These are phyloP conservation scores for Pandemis heparana DNA, from an alignment of 2,888 invertebrate species.

Conservation along the genomic window DNA sequence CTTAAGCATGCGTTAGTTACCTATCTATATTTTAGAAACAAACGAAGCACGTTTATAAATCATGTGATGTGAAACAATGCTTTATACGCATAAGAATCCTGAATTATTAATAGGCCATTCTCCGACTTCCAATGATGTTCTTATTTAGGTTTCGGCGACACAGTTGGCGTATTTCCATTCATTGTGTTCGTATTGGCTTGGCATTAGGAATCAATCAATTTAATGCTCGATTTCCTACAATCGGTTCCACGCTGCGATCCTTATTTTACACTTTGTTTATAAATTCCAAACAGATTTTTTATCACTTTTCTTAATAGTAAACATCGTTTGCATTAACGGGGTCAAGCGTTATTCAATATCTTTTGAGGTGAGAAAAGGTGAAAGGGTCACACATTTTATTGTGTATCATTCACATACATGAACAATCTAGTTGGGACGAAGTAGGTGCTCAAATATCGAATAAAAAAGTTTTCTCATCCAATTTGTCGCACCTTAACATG, in stretches of 20 bases:
- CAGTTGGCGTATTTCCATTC: conserved; percentile 45
- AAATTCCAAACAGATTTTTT: conserved; percentile 24
- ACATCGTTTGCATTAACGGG: conserved; percentile 15
- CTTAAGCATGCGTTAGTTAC: conserved; percentile 1
- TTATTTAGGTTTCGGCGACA: conserved; percentile 42
- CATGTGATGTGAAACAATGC: conserved; percentile 36
- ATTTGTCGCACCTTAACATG: conserved; percentile 77
- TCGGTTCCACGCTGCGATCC: conserved; percentile 30
- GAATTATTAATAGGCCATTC: conserved; percentile 38
- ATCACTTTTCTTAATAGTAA: conserved; percentile 9
- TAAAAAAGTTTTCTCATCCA: conserved; percentile 78
- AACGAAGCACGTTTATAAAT: conserved; percentile 34
- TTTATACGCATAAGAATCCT: conserved; percentile 38
- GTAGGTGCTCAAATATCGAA: conserved; percentile 49
- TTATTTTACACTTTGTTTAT: conserved; percentile 36
- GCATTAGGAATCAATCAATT: conserved; percentile 48
- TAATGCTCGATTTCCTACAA: conserved; percentile 48
- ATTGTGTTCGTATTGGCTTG: conserved; percentile 42
- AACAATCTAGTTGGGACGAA: conserved; percentile 33
- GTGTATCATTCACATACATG: conserved; percentile 26
- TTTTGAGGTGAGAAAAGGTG: conserved; percentile 1
- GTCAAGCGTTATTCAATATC: neutral
- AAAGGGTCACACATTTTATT: conserved; percentile 18
- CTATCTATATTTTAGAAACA: conserved; percentile 18
- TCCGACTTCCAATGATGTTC: conserved; percentile 30